These are phyloP conservation scores for Dromiciops gliroides DNA, from an alignment of 2,113 vertebrate genomes.

Conservation along the genomic window DNA sequence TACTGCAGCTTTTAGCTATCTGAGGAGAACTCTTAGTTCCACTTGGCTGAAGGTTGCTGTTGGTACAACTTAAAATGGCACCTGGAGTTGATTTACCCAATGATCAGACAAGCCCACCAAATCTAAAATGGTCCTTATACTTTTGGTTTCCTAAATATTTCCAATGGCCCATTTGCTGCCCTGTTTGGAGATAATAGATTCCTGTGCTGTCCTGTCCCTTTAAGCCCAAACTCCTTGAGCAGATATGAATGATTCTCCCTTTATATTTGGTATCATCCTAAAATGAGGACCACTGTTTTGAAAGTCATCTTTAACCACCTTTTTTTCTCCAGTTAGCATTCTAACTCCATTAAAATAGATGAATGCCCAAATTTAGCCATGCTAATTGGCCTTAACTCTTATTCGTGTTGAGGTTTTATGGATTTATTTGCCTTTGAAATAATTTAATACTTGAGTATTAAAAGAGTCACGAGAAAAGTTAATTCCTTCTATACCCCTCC, in stretches of 20 bases:
- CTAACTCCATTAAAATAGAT: constrained; percentile 2
- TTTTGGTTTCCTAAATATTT: not conserved
- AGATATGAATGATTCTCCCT: not conserved
- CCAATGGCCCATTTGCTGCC: not conserved
- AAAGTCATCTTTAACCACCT: constrained; percentile 14
- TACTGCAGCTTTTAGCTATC: constrained; percentile 42
- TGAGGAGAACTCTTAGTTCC: constrained; percentile 20
- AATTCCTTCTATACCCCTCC: constrained; percentile 21
- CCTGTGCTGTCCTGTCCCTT: not conserved
- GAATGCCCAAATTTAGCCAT: not conserved
- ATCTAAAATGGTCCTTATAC: not conserved
- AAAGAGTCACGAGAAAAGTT: constrained; percentile 23
- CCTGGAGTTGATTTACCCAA: not conserved
- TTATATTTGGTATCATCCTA: constrained; percentile 9
- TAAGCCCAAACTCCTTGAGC: constrained; percentile 16
- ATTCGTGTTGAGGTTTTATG: constrained; percentile 26
- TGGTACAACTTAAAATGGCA: constrained; percentile 5
- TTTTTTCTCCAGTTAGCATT: not conserved
- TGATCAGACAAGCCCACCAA: not conserved
- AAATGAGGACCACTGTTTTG: not conserved
- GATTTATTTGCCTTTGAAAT: not conserved
- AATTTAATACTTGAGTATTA: constrained; percentile 12
- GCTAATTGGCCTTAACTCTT: constrained; percentile 30
- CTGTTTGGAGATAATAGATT: not conserved
- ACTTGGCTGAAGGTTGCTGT: constrained; percentile 37